A percentile compares a stretch with the other conserved stretches of the same genome.
These are phyloP conservation scores for Phalacrocorax pelagicus DNA, from an alignment of 2,113 vertebrate species.

Conservation along the genomic window DNA sequence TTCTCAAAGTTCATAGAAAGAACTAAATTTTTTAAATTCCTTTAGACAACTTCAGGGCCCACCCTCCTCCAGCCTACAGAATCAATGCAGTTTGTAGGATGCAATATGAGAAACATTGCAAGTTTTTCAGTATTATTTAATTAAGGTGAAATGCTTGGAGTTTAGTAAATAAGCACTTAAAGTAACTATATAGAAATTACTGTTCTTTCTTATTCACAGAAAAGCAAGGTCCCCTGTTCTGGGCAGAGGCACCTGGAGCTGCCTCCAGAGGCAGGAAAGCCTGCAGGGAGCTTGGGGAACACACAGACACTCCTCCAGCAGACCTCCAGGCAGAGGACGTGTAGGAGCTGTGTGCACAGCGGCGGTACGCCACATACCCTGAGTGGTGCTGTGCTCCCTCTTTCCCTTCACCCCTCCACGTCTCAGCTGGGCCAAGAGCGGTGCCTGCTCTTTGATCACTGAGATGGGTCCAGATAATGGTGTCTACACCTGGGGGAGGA, in stretches of 20 bases:
- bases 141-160: neutral
- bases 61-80: neutral
- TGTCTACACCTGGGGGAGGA: neutral
- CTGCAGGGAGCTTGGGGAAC: neutral
- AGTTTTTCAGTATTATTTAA: neutral
- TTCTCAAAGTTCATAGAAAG: neutral
- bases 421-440: neutral
- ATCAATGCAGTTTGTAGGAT: neutral
- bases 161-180: neutral
- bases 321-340: neutral
- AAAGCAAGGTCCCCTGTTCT: neutral
- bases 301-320: neutral
- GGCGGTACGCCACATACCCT: rapidly evolving
- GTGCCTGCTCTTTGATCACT: neutral
- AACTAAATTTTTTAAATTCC: neutral
- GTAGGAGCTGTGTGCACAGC: too few species aligned
- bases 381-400: too few species aligned
- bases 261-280: neutral
- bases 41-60: neutral
- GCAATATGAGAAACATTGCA: neutral
- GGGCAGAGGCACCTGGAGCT: neutral
- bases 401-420: rapidly evolving
- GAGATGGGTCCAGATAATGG: neutral
- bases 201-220: neutral
- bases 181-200: neutral